A percentile compares a stretch with the other conserved stretches of the same genome.
Evolutionary conservation across 1,140 invertebrate species (phyloP).

Genomic region (Heliconius hewitsoni): DNA sequence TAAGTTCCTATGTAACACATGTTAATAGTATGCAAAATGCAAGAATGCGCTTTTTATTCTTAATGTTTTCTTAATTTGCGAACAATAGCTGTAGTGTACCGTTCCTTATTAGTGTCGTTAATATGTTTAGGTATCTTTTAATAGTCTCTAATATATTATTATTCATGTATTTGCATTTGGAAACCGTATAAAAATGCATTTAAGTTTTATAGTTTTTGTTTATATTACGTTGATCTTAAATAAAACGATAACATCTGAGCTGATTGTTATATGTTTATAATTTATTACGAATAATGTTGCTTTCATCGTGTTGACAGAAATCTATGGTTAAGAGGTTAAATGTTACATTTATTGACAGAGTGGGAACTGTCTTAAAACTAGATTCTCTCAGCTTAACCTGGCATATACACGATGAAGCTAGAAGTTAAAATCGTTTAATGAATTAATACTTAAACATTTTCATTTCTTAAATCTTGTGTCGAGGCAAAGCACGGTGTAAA

Average conservation of each 20-base stretch:
- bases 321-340: not conserved
- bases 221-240: not conserved
- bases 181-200: constrained; percentile 1
- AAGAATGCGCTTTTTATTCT: not conserved
- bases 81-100: not conserved
- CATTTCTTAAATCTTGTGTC: no score
- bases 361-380: no score
- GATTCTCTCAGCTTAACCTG: no score
- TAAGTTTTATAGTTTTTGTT: not conserved
- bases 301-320: not conserved
- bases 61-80: not conserved
- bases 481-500: no score
- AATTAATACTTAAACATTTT: no score
- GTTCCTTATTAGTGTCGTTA: not conserved
- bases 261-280: not conserved
- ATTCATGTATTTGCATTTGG: not conserved
- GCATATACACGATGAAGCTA: no score
- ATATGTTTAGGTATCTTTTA: not conserved
- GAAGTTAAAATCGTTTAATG: no score
- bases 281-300: not conserved
- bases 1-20: not conserved
- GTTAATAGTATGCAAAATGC: constrained; percentile 1
- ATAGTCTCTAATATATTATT: not conserved
- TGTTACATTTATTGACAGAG: not conserved
- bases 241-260: not conserved